phyloP scores from a whole-genome alignment of 2,113 vertebrate species.

The Vulpes ferrilata region DNA sequence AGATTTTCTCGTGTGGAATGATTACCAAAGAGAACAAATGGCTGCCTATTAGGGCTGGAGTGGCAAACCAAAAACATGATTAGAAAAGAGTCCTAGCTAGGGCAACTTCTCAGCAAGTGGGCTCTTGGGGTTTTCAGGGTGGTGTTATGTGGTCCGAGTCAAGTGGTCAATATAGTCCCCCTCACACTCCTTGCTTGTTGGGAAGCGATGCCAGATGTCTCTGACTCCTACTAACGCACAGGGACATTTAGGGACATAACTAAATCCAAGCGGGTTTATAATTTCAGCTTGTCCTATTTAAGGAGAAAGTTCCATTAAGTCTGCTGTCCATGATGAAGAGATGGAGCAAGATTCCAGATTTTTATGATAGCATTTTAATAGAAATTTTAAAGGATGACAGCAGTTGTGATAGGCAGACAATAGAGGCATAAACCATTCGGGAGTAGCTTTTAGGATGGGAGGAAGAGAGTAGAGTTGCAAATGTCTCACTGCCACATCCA shows the following conservation, averaged over 20 bases:
- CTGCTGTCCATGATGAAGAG: neutral
- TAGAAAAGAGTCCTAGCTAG: conserved; percentile 34
- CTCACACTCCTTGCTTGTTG: neutral
- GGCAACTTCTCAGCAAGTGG: neutral
- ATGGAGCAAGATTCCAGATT: neutral
- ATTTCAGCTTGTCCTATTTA: neutral
- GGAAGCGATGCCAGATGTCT: neutral
- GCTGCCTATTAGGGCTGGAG: conserved; percentile 93
- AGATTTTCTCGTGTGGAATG: conserved; percentile 94
- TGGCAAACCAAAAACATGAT: conserved; percentile 17
- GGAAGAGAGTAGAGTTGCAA: neutral
- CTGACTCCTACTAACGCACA: neutral
- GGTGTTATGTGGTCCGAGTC: neutral
- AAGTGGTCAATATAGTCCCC: neutral
- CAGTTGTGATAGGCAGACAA: neutral
- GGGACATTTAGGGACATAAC: neutral
- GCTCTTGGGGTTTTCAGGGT: neutral
- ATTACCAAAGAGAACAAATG: conserved; percentile 95
- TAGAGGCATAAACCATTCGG: neutral
- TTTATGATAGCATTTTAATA: neutral
- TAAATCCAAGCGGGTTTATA: neutral
- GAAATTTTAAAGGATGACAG: conserved; percentile 1
- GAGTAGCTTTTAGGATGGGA: neutral
- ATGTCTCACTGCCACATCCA: neutral
- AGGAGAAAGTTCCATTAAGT: neutral